Evolutionary conservation across 2,888 invertebrate species (phyloP).

Genomic region (Lycaena phlaeas): DNA sequence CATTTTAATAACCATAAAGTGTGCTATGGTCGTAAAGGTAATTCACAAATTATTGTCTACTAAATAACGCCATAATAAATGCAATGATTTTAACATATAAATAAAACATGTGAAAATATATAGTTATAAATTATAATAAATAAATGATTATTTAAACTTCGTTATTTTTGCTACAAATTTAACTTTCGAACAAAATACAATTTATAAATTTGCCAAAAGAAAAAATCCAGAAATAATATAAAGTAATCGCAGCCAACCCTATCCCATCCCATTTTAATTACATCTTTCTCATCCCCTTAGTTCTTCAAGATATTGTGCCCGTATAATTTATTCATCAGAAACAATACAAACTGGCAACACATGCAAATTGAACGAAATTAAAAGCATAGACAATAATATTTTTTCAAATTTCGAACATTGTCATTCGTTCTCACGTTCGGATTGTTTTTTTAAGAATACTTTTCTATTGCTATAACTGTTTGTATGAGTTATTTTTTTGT

Average conservation of each 20-base stretch:
- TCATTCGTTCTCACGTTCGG: constrained; percentile 56
- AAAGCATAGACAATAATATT: constrained; percentile 52
- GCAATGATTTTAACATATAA: no score
- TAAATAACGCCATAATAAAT: no score
- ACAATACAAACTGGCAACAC: constrained; percentile 38
- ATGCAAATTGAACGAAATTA: constrained; percentile 57
- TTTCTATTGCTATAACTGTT: constrained; percentile 15
- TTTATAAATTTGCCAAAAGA: no score
- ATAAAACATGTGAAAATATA: no score
- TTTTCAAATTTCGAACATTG: constrained; percentile 37
- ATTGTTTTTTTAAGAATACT: constrained; percentile 26
- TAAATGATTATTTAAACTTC: no score
- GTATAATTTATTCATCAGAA: constrained; percentile 61
- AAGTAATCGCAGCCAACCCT: constrained; percentile 18
- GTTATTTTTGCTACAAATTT: no score
- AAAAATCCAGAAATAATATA: background rate
- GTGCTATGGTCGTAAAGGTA: no score
- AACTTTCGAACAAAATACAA: no score
- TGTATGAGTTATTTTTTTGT: background rate
- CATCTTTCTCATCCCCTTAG: constrained; percentile 49
- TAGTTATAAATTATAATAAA: no score
- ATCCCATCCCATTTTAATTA: constrained; percentile 46
- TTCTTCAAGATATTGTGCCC: constrained; percentile 56
- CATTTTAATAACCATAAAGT: no score
- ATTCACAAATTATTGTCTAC: no score